Percentiles rank a stretch among this genome's conserved stretches.
Evolutionary conservation across 2,113 vertebrate species (phyloP).

Genomic region (Aleadryas rufinucha): DNA sequence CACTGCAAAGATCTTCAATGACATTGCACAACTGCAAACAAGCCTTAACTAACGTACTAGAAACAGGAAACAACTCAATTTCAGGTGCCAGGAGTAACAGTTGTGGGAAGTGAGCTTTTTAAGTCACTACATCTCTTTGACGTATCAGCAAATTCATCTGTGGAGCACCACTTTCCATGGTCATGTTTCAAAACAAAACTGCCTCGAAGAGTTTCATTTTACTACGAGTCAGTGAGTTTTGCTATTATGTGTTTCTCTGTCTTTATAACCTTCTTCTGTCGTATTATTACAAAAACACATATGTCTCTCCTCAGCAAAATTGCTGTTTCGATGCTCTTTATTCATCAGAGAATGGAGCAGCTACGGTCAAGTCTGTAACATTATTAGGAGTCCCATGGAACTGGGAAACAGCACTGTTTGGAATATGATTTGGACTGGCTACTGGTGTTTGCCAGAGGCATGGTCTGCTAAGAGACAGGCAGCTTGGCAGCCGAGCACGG

Average conservation of each 20-base stretch:
- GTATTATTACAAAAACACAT: background rate
- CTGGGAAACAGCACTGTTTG: background rate
- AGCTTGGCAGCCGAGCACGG: background rate
- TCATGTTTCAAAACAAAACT: conserved; percentile 31
- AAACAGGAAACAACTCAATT: conserved; percentile 1
- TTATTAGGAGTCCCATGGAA: background rate
- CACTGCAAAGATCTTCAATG: background rate
- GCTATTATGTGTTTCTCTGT: background rate
- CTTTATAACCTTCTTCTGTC: background rate
- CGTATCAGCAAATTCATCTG: background rate
- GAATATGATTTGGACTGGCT: background rate
- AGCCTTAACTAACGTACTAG: background rate
- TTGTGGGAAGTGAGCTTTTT: background rate
- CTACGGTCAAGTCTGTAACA: background rate
- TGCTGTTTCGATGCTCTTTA: background rate
- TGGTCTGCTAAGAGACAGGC: background rate
- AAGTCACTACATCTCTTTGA: background rate
- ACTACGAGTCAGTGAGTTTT: background rate
- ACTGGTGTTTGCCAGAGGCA: conserved; percentile 16
- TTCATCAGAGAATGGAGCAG: background rate
- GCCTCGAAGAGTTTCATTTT: background rate
- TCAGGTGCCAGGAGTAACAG: background rate
- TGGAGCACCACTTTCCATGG: background rate
- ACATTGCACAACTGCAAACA: conserved; percentile 6
- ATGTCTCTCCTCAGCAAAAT: background rate